Evolutionary conservation across 2,888 invertebrate species (phyloP), one percentile per base, ranked within the genome.

Genomic region (Operophtera brumata): DNA sequence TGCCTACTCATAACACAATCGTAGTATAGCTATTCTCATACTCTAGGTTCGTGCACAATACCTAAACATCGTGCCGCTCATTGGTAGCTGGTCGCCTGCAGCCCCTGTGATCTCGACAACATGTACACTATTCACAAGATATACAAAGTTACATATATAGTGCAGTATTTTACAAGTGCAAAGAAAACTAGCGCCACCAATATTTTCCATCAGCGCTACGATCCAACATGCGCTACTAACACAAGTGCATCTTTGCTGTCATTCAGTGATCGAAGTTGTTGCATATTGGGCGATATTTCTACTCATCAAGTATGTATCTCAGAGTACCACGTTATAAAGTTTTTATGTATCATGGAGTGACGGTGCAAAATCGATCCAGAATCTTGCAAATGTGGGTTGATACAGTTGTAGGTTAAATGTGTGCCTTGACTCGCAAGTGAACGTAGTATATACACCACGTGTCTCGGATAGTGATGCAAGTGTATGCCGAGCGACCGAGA

Each of bases 311-410:
- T 30, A 50, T 51, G 50, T 51, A 51, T 70, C 61, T 61, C 67
- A 65, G 64, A 59, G 71, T 72, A 70, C 66, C 67, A 70, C 70
- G 71, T 70, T 67, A 69, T 64, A 66, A 54, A 61, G 47, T 62
- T 68, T 44, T 47, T 36, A 79, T 82, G 82, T 86, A 80, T 86
- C 77, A 84, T 86, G 89, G 86, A 89, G 87, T 88, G 84, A 89
- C 91, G 92, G 92, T 92, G 92, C 92, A 92, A 92, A 92, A 92
- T 92, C 92, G 91, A 90, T 87, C 86, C 80, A 80, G 78, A 82
- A 57, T 65, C 80, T 84, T 84, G 85, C 82, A 82, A 75, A 76
- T 84, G 81, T 82, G 66, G 65, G 66, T 71, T 63, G 69, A 72
- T 71, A 72, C 66, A 74, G 66, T 68, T 74, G 73, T 77, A 68